A percentile compares a stretch with the other conserved stretches of the same genome.
Conservation (phyloP, 23 tunicate species). For the Trididemnum nubilum region DNA sequence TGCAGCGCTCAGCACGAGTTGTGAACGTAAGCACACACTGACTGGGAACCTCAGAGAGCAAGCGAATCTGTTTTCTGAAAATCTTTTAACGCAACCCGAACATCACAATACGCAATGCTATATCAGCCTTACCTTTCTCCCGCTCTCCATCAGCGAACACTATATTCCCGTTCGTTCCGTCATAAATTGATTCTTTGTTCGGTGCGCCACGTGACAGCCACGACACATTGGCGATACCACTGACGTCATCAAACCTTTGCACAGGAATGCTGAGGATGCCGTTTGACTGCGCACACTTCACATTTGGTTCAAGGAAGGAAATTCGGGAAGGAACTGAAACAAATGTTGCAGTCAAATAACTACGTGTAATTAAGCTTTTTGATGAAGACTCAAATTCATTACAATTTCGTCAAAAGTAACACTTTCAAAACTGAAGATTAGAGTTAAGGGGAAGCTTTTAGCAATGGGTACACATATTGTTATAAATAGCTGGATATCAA, state of each 20-base stretch:
- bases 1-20: no score
- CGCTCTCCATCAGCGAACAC: slow-evolving; percentile 74
- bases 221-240: slow-evolving; percentile 57
- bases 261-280: slow-evolving; percentile 76
- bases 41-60: no score
- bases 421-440: background rate
- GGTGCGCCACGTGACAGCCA: slow-evolving; percentile 79
- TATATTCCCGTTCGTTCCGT: slow-evolving; percentile 61
- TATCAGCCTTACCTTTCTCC: slow-evolving; percentile 66
- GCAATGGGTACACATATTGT: no score
- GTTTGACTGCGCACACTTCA: slow-evolving; percentile 66
- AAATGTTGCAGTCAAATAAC: no score
- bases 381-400: background rate
- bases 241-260: slow-evolving; percentile 50
- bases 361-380: background rate
- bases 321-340: slow-evolving; percentile 66
- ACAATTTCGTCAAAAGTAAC: background rate
- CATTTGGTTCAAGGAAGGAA: slow-evolving; percentile 46
- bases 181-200: slow-evolving; percentile 73
- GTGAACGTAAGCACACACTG: no score
- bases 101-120: no score
- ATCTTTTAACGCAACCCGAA: no score
- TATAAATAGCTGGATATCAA: no score
- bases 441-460: no score
- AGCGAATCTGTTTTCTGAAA: no score